Evolutionary conservation across 2,113 vertebrate species (phyloP), one percentile per base, ranked within the genome.

Genomic region (Galeopterus variegatus): DNA sequence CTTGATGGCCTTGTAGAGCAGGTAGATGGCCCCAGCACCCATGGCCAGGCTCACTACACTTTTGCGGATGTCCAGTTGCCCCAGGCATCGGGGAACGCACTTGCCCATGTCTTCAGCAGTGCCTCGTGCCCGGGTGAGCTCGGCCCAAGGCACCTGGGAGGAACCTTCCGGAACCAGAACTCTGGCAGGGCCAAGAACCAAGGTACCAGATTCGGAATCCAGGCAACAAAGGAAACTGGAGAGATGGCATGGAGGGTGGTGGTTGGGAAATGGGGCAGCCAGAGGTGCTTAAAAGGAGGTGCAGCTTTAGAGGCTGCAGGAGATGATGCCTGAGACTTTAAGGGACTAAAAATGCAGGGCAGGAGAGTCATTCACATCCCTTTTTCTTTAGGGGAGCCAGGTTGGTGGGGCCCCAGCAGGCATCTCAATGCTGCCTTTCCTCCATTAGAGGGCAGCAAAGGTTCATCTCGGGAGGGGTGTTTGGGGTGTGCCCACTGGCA

Each of bases 1-100:
- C 90, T 21, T 92, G 94, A 98, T 84, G 96, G 98, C 97, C 88
- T 97, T 98, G 94, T 97, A 98, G 70, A 98, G 79, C 62, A 98
- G 93, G 92, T 98, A 98, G 94, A 98, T 2, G 52, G 98, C 98
- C 54, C 96, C 92, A 0, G 92, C 97, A 0, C 98, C 98, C 0
- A 95, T 97, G 79, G 92, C 97, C 96, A 98, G 67, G 83, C 96
- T 83, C 72, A 98, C 94, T 28, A 98, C 26, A 24, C 97, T 48
- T 92, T 95, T 97, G 15, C 87, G 41, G 92, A 97, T n/a, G 92
- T 97, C 90, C 48, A 98, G 50, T 0, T 96, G 90, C 54, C 56
- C 19, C 90, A 88, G 93, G 95, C 7, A 62, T 64, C 6, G 52
- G 58, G 81, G 50, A 26, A 88, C 67, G 65, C 73, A 79, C 89